Base-by-base conservation (phyloP, 2,888 invertebrate species). In the Thecocarcelia acutangulata region DNA sequence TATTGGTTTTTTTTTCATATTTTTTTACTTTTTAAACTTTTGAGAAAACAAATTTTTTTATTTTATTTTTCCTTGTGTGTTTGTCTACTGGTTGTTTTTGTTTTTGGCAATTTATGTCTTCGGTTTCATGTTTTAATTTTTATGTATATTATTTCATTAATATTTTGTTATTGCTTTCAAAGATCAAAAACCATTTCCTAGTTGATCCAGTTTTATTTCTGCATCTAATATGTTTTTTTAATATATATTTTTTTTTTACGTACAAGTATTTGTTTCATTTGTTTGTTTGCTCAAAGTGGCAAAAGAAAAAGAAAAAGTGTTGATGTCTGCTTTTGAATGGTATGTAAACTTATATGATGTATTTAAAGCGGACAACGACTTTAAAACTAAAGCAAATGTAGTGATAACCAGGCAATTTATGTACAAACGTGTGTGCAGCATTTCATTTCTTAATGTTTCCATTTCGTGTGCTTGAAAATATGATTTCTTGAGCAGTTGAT, bases 151-250 rank as follows among this genome's bases (percentile, higher is more conserved):
- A 9, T 42, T 58, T 59, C 42, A 9, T 50, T 17, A 52, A 15
- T 3, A 44, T 24, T 64, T 61, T 52, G 6, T 54, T 12, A 40
- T 40, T 37, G 24, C 56, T 78, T 66, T 37, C 17, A 66, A 46
- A 78, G 64, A 78, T 78, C 72, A 58, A 37, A 73, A 78, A 59
- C 33, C 66, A 78, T 74, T 82, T 82, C 82, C 82, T 82, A 63
- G 82, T 82, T 82, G 74, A 78, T 70, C 82, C 78, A 78, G 82
- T 82, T 82, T 79, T 68, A n/a, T 59, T 48, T 63, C 13, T 24
- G 24, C 37, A 48, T 17, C 42, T 54, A 54, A 63, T 13, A 69
- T 46, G 50, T 42, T 37, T 56, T n/a, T 24, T 9, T 48, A 37
- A 21, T n/a, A 40, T 42, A 2, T 42, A 12, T 37, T 42, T 21